Evolutionary conservation across 2,888 invertebrate genomes (phyloP).

Genomic region (Agrochola litura): DNA sequence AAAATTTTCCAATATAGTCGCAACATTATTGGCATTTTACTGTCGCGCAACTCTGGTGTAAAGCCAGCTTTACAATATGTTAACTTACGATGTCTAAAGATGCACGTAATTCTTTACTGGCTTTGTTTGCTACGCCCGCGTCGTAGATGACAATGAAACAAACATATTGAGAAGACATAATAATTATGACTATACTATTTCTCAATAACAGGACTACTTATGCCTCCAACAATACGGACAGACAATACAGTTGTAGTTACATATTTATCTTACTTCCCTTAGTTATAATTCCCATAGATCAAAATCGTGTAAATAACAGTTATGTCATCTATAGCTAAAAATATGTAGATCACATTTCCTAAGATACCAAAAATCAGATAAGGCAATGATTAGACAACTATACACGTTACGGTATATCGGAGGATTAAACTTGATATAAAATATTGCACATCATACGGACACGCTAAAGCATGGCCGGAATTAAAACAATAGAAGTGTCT

Average conservation of each 20-base stretch:
- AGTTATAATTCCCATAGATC: constrained; percentile 56
- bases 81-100: background rate
- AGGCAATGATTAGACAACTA: constrained; percentile 41
- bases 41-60: background rate
- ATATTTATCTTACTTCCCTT: constrained; percentile 13
- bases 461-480: constrained; percentile 27
- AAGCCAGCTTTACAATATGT: constrained; percentile 6
- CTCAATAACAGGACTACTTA: background rate
- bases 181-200: constrained; percentile 17
- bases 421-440: constrained; percentile 42
- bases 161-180: background rate
- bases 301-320: constrained; percentile 37
- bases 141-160: constrained; percentile 8
- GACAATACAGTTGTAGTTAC: constrained; percentile 27
- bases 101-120: constrained; percentile 23
- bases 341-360: constrained; percentile 65
- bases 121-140: constrained; percentile 2
- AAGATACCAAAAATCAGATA: constrained; percentile 46
- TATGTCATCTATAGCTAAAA: constrained; percentile 52
- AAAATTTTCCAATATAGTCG: background rate
- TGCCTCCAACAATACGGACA: constrained; percentile 18
- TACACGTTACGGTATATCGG: constrained; percentile 46
- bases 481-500: constrained; percentile 32
- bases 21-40: background rate
- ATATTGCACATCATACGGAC: constrained; percentile 49